phyloP scores from a whole-genome alignment of 23 tunicate genomes.

The Ciona savignyi region DNA sequence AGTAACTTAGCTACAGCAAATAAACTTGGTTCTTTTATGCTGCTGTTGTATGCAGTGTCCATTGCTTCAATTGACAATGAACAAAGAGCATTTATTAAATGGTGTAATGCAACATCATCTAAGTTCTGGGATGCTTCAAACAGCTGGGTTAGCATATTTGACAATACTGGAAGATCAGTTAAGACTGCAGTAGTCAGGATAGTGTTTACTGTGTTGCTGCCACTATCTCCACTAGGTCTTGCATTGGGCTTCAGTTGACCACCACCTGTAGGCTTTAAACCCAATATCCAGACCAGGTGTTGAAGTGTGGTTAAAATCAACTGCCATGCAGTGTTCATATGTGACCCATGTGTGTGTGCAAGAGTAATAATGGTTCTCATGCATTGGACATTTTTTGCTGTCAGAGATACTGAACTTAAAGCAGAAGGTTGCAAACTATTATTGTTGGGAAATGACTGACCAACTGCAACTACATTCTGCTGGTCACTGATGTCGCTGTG shows the following conservation, averaged over 20 bases:
- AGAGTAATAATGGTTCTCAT: slow-evolving; percentile 68
- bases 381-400: slow-evolving; percentile 92
- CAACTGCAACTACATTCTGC: slow-evolving; percentile 84
- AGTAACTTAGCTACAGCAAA: slow-evolving; percentile 87
- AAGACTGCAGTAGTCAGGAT: slow-evolving; percentile 86
- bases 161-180: slow-evolving; percentile 67
- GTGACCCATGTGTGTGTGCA: slow-evolving; percentile 63
- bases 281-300: slow-evolving; percentile 90
- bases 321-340: slow-evolving; percentile 94
- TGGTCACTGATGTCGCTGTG: slow-evolving; percentile 10
- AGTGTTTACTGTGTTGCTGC: slow-evolving; percentile 16
- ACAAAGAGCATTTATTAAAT: slow-evolving; percentile 90
- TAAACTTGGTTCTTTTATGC: slow-evolving; percentile 74
- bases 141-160: slow-evolving; percentile 52
- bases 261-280: slow-evolving; percentile 56
- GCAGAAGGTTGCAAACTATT: slow-evolving; percentile 10
- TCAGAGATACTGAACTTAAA: slow-evolving; percentile 58
- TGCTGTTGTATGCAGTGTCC: slow-evolving; percentile 79
- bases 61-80: slow-evolving; percentile 78
- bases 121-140: slow-evolving; percentile 76
- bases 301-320: slow-evolving; percentile 69
- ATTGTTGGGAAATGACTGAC: slow-evolving; percentile 48
- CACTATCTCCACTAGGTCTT: slow-evolving; percentile 45
- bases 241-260: slow-evolving; percentile 58
- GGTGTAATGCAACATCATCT: slow-evolving; percentile 95